Base-by-base conservation (phyloP, 1,140 invertebrate species). In the Drosophila melanogaster region DNA sequence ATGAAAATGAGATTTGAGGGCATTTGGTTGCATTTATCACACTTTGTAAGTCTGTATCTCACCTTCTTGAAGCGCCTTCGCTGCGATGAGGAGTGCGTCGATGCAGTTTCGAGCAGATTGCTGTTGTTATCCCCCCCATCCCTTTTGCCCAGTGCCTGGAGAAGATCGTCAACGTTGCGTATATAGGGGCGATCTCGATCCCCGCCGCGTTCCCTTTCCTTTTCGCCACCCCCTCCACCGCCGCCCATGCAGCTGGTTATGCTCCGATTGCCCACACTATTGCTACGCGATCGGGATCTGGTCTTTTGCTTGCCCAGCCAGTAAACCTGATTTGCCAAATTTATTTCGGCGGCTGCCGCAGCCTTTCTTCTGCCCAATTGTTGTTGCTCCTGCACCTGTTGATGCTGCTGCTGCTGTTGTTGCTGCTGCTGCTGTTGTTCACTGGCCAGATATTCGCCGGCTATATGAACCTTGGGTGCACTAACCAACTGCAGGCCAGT, bases 291-390 rank as follows among this genome's bases (percentile, higher is more conserved):
- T 22, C 86, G 77, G 12, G 87, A 81, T 37, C 87, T 74, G 3
- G 84, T 40, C 12, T 79, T 81, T 50, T 91, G 85, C 65, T 91
- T 91, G 67, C 89, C 90, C 58, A 92, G 60, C 75, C 79, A 87
- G 51, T 81, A 92, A 46, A 92, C 77, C 33, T 92, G 87, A 78
- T 92, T 92, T 38, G 81, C 90, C 57, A 89, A 66, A 90, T 84
- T 90, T 26, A 92, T 92, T 58, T 91, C 90, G 2, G 76, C 84
- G 2, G 74, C 84, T 6, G 89, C 87, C 8, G 80, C 90, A 1
- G 86, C 83, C 54, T 91, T 90, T 30, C 90, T 60, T 30, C 54
- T 65, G 30, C 75, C 56, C 57, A 83, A 26, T 8, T 79, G 65
- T 8, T 75, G 72, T 10, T 50, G 50, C 24, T 62, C 70, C 53